Conservation (phyloP, 2,888 invertebrate species). For the Heliconius ismenius region DNA sequence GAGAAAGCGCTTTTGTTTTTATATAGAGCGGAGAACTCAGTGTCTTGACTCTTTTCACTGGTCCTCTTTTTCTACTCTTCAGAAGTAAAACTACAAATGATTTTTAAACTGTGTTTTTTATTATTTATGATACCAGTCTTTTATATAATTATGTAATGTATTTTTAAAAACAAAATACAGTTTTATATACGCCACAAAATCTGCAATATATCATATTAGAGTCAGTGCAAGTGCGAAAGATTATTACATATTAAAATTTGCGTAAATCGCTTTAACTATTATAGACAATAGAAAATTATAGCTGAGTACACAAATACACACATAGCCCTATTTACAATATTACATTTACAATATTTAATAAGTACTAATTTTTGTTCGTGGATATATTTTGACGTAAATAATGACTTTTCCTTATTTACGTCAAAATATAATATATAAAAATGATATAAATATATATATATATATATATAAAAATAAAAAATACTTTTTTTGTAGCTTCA, state of each 20-base stretch:
- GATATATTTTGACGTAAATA: neutral
- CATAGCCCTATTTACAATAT: slow-evolving; percentile 11
- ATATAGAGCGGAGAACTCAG: no score
- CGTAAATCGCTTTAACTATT: slow-evolving; percentile 33
- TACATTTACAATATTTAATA: neutral
- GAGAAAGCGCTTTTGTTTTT: no score
- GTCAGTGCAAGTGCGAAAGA: slow-evolving; percentile 18
- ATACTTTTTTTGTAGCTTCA: no score
- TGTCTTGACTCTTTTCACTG: no score
- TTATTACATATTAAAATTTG: slow-evolving; percentile 15
- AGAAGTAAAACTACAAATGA: no score
- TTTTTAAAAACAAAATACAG: no score
- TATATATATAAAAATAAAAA: neutral
- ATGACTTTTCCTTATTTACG: no score
- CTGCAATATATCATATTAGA: slow-evolving; percentile 3
- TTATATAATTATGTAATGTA: no score
- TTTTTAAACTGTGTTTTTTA: no score
- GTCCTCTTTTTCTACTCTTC: no score
- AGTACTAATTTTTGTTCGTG: neutral
- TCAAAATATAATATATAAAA: no score
- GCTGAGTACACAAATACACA: neutral
- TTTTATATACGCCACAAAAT: neutral
- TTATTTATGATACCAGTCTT: no score
- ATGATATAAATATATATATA: neutral
- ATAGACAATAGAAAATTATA: slow-evolving; percentile 20